Evolutionary conservation across 2,113 vertebrate genomes (phyloP).

Genomic region (Mustela nigripes): DNA sequence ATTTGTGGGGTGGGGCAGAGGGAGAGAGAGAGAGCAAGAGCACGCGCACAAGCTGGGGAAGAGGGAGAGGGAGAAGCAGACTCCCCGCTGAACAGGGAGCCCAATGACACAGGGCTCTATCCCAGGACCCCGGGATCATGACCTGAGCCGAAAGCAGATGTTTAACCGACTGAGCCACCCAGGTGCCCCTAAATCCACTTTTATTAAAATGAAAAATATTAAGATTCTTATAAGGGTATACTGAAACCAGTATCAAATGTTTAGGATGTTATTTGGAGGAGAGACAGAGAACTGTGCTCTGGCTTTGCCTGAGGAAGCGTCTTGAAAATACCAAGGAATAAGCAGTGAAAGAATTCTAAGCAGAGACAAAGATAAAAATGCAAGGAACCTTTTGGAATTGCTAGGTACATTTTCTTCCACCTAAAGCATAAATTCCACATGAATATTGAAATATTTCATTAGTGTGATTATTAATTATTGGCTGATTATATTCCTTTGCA

Average conservation of each 20-base stretch:
- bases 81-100: neutral
- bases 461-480: slow-evolving; percentile 61
- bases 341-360: neutral
- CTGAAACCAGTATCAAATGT: slow-evolving; percentile 8
- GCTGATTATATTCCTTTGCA: slow-evolving; percentile 58
- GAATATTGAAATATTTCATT: slow-evolving; percentile 58
- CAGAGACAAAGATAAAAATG: slow-evolving; percentile 32
- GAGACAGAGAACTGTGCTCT: neutral
- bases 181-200: neutral
- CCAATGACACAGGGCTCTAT: neutral
- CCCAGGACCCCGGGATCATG: neutral
- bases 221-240: neutral
- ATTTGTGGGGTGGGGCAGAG: neutral
- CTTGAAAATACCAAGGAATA: slow-evolving; percentile 9
- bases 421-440: slow-evolving; percentile 19
- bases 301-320: neutral
- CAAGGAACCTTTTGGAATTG: neutral
- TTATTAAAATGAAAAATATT: slow-evolving; percentile 8
- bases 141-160: neutral
- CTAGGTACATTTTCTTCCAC: slow-evolving; percentile 24
- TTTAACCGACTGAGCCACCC: neutral
- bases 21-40: neutral
- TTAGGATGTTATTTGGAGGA: slow-evolving; percentile 19
- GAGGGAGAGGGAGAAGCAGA: neutral
- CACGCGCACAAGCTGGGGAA: neutral